A percentile compares a stretch with the other conserved stretches of the same genome.
phyloP scores from a whole-genome alignment of 2,797 vertebrate species.

The Chlorospingus semifuscus region DNA sequence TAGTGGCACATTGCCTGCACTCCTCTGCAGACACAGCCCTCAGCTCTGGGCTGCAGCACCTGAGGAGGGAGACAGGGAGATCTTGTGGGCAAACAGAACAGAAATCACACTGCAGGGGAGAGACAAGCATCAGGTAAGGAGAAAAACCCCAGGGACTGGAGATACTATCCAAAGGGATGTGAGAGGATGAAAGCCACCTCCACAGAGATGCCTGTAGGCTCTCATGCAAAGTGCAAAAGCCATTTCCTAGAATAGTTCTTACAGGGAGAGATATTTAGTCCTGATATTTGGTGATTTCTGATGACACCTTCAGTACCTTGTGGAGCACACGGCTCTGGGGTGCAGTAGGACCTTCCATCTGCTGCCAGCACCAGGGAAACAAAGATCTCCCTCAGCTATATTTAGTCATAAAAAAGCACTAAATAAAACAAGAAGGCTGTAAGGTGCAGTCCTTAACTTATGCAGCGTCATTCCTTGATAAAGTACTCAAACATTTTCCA shows the following conservation, averaged over 20 bases:
- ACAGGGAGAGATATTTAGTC: background rate
- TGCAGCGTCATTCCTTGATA: background rate
- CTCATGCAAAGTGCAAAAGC: background rate
- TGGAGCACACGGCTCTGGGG: rapidly evolving
- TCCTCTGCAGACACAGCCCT: background rate
- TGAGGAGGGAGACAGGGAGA: background rate
- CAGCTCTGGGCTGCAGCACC: background rate
- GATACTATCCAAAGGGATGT: background rate
- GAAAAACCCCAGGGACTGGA: background rate
- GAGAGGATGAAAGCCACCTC: background rate
- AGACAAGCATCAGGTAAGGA: background rate
- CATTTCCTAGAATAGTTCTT: background rate
- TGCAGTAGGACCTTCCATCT: background rate
- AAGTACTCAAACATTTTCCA: background rate
- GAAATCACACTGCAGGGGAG: background rate
- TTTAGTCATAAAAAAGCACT: background rate
- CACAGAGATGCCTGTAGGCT: background rate
- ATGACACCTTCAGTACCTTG: rapidly evolving
- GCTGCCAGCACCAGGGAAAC: background rate
- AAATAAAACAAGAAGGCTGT: background rate
- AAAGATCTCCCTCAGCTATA: background rate
- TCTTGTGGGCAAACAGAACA: background rate
- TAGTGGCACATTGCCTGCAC: rapidly evolving
- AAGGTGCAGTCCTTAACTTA: background rate
- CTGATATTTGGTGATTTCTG: background rate